A percentile compares a stretch with the other conserved stretches of the same genome.
Evolutionary conservation across 2,888 invertebrate species (phyloP).

Genomic region (Sphaerophoria taeniata): DNA sequence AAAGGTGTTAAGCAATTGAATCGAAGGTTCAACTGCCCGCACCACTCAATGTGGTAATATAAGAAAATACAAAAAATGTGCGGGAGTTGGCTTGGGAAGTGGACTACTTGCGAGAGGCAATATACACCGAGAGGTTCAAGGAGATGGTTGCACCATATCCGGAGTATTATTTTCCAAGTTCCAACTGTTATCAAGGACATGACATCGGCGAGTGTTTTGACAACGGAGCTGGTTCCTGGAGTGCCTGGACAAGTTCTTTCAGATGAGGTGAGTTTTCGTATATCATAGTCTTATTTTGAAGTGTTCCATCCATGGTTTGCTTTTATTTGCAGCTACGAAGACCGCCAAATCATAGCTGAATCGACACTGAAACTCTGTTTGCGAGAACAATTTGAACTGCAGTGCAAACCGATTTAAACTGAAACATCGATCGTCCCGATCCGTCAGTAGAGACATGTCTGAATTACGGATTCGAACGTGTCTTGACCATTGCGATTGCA

Average conservation of each 20-base stretch:
- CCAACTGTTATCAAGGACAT: conserved; percentile 91
- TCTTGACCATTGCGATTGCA: no score
- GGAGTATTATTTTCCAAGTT: conserved; percentile 94
- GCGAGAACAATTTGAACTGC: conserved; percentile 93
- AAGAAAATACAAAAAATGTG: not conserved
- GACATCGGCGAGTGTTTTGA: conserved; percentile 87
- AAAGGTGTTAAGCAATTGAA: conserved; percentile 88
- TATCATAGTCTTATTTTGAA: not conserved
- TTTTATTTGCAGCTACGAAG: conserved; percentile 78
- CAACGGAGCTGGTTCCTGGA: conserved; percentile 96
- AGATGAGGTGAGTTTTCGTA: conserved; percentile 87
- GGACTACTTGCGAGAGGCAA: conserved; percentile 95
- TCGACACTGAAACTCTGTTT: conserved; percentile 92
- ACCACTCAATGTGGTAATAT: conserved; percentile 47
- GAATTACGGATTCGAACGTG: no score
- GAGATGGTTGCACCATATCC: conserved; percentile 88
- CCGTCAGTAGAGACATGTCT: no score
- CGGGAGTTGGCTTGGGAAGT: conserved; percentile 98
- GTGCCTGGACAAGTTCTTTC: conserved; percentile 95
- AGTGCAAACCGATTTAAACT: conserved; percentile 99
- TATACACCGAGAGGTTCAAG: conserved; percentile 92
- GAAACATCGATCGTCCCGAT: no score
- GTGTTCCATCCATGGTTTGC: not conserved
- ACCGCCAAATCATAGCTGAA: conserved; percentile 88
- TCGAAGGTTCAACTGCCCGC: conserved; percentile 77